Conservation (phyloP, 1,140 invertebrate species). For the Oryctes rhinoceros region DNA sequence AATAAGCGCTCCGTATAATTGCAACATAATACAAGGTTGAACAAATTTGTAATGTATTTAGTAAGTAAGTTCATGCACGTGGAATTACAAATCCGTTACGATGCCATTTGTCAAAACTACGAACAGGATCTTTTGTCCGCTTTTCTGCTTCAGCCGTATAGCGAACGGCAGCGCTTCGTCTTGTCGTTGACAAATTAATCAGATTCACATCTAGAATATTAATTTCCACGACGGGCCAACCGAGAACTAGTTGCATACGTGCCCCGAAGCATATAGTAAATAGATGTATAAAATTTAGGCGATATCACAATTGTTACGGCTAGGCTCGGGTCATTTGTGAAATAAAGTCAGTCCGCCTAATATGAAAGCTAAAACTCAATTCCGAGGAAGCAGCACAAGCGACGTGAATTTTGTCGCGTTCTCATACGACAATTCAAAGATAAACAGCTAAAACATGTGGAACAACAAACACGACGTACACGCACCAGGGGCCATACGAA, state of each 20-base stretch:
- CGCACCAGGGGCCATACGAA: no score
- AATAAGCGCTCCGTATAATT: neutral
- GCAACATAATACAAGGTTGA: neutral
- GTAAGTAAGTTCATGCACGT: conserved; percentile 28
- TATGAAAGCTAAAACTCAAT: no score
- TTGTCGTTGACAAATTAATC: conserved; percentile 36
- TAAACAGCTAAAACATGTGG: no score
- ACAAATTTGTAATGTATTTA: conserved; percentile 29
- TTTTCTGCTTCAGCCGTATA: neutral
- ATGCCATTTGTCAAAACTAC: conserved; percentile 29
- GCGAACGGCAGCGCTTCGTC: neutral
- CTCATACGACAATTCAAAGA: no score
- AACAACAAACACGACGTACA: no score
- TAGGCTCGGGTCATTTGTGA: no score
- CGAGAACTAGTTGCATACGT: conserved; percentile 13
- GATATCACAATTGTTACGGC: neutral
- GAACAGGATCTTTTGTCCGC: conserved; percentile 33
- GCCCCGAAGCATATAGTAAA: neutral
- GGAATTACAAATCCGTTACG: conserved; percentile 34
- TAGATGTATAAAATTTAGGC: neutral
- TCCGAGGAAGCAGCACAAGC: no score
- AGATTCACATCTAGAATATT: conserved; percentile 36
- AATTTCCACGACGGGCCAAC: neutral
- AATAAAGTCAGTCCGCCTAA: no score
- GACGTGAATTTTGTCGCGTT: no score